Conservation (phyloP, 1,140 invertebrate species). For the Camponotus vicinus region DNA sequence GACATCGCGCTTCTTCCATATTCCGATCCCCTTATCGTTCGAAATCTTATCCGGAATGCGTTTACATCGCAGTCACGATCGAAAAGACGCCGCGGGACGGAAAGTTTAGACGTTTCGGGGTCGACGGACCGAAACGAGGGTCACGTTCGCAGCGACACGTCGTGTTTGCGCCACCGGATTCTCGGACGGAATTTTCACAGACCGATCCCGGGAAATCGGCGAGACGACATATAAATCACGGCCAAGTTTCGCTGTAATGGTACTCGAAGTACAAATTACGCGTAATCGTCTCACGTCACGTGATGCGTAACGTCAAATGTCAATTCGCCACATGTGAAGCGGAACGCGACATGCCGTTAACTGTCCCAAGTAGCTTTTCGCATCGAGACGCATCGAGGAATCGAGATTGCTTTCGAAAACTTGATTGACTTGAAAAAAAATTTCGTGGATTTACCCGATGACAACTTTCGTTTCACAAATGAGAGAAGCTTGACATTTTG, state of each 20-base stretch:
- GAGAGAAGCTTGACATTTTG: background rate
- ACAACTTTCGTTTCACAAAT: background rate
- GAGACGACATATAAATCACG: slow-evolving; percentile 68
- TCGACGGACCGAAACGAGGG: slow-evolving; percentile 30
- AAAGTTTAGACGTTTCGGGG: slow-evolving; percentile 55
- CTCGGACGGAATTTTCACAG: slow-evolving; percentile 41
- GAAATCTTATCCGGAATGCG: slow-evolving; percentile 52
- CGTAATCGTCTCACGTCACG: slow-evolving; percentile 15
- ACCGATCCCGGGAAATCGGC: slow-evolving; percentile 30
- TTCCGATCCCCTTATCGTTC: slow-evolving; percentile 43
- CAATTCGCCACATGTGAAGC: slow-evolving; percentile 63
- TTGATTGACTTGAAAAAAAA: background rate
- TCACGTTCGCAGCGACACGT: slow-evolving; percentile 60
- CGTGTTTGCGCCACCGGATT: slow-evolving; percentile 43
- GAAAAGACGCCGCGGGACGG: background rate
- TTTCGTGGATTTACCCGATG: background rate
- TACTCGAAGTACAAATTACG: slow-evolving; percentile 16
- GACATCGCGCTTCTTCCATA: background rate
- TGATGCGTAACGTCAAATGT: slow-evolving; percentile 48
- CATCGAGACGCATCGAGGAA: slow-evolving; percentile 6
- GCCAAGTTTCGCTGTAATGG: slow-evolving; percentile 50
- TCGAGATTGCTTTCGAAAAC: background rate
- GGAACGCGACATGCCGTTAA: slow-evolving; percentile 49
- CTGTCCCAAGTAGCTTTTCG: slow-evolving; percentile 53
- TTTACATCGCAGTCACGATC: slow-evolving; percentile 44